Percentiles rank a stretch among this genome's conserved stretches.
Evolutionary conservation across 2,888 invertebrate genomes (phyloP).

Genomic region (Dolichopus griseipennis): DNA sequence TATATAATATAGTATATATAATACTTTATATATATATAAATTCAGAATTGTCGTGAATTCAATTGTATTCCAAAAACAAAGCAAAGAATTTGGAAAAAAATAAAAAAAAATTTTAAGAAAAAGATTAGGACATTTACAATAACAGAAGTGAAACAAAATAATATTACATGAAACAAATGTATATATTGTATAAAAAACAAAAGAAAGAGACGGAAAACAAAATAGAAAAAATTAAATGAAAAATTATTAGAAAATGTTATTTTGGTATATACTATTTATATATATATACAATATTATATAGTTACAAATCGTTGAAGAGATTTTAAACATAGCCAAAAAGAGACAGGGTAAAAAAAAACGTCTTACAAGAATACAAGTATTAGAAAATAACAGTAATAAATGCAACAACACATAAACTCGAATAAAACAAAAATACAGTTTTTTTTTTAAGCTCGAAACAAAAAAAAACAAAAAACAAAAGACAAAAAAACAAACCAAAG

Average conservation of each 20-base stretch:
- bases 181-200: slow-evolving; percentile 12
- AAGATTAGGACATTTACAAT: neutral
- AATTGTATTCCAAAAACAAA: too few species aligned
- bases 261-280: neutral
- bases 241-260: neutral
- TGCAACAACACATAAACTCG: neutral
- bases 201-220: neutral
- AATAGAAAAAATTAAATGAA: neutral
- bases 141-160: neutral
- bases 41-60: too few species aligned
- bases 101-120: neutral
- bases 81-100: too few species aligned
- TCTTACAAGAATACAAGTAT: neutral
- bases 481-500: neutral
- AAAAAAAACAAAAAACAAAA: neutral
- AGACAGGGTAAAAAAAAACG: neutral
- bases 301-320: too few species aligned
- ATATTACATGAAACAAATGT: slow-evolving; percentile 11
- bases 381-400: neutral
- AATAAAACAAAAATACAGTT: neutral
- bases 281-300: neutral
- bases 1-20: too few species aligned
- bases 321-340: too few species aligned
- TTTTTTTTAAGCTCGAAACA: too few species aligned
- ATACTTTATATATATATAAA: too few species aligned